Percentiles rank a stretch among this genome's conserved stretches.
Evolutionary conservation across 2,113 vertebrate species (phyloP).

Genomic region (Tyto alba): DNA sequence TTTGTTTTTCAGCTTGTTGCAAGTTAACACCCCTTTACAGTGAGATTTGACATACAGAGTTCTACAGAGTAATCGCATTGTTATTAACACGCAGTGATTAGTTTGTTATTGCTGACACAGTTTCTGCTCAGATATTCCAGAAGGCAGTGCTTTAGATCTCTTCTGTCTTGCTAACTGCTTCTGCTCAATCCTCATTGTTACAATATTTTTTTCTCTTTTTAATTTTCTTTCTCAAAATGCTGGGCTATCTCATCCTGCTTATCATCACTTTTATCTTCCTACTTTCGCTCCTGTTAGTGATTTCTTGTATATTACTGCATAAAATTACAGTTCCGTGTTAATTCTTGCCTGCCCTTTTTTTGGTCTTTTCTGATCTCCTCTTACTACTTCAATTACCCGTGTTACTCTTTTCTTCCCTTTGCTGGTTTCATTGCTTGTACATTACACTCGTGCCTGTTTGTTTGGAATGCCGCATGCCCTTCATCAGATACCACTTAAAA

Average conservation of each 20-base stretch:
- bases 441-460: fast-evolving
- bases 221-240: neutral
- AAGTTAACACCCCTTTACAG: neutral
- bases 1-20: neutral
- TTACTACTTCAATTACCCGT: neutral
- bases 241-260: neutral
- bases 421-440: neutral
- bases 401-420: neutral
- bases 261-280: neutral
- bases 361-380: neutral
- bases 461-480: neutral
- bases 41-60: neutral
- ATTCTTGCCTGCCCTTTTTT: neutral
- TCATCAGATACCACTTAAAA: neutral
- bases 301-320: neutral
- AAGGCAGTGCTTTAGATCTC: neutral
- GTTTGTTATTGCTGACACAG: neutral
- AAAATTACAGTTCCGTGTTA: neutral
- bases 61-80: neutral
- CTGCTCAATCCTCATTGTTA: neutral
- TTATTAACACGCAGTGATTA: neutral
- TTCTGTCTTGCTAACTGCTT: neutral
- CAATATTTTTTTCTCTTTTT: neutral
- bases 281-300: neutral
- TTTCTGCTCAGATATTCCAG: neutral